Base-by-base conservation (phyloP, 2,113 vertebrate species). In the mouse (Mus musculus) region DNA sequence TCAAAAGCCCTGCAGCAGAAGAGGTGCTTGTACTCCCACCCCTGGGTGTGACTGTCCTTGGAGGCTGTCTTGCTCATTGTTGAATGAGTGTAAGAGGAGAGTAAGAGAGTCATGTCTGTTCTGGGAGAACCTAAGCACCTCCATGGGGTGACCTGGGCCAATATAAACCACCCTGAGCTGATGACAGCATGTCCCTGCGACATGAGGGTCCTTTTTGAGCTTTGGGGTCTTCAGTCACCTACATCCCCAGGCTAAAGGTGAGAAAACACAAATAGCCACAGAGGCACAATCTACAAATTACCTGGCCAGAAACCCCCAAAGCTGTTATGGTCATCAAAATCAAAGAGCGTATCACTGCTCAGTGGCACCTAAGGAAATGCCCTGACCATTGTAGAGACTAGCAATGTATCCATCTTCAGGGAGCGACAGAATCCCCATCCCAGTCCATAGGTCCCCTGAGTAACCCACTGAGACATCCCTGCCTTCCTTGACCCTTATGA, bases 1-100 rank as follows among this genome's bases (percentile, higher is more conserved):
- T 49, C 2, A 19, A 42, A 49, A 56, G 13, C 16, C 12, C 11
- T 6, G 1, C 36, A 5, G 5, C 1, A 13, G 0, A 28, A 54
- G 6, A 13, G 54, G 33, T 13, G 22, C 16, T 9, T 22, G 49
- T 1, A 7, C 13, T 14, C 63, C 24, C 14, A 28, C 2, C 19
- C 11, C 52, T 1, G 2, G 5, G 24, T 0, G 0, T 1, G 36
- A 26, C 24, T 4, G 0, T 26, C 19, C 94, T 6, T 8, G 11
- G 24, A 4, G 84, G 19, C 52, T 33, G 13, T 42, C 42, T 3
- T 75, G 17, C 16, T 22, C 5, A 14, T 5, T 33, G 22, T 5
- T 5, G 49, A 20, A 17, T 24, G 7, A 12, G 1, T 16, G 0
- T 0, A 26, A 42, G 59, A 30, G 28, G 33, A 49, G 0, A 36